Percentiles rank a stretch among this genome's conserved stretches.
These are phyloP conservation scores for Cydia fagiglandana DNA, from an alignment of 1,140 invertebrate species.

Conservation along the genomic window DNA sequence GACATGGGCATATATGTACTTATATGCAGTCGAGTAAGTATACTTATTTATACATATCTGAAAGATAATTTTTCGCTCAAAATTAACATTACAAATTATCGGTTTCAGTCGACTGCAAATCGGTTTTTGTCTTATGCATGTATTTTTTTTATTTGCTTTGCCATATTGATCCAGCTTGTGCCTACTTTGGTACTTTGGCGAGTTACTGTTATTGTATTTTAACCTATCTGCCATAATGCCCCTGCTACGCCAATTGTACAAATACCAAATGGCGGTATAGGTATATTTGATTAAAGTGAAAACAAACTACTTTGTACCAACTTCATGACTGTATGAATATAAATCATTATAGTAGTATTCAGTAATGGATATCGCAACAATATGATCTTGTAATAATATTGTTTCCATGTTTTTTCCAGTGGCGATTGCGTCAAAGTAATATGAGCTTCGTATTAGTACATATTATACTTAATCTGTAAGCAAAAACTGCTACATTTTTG, in stretches of 20 bases:
- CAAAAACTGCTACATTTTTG: neutral
- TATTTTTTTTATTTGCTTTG: neutral
- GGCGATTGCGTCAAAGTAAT: neutral
- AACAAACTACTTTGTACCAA: slow-evolving; percentile 3
- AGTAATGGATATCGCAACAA: neutral
- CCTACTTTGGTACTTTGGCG: neutral
- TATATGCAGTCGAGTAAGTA: neutral
- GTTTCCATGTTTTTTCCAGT: neutral
- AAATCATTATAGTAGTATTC: neutral
- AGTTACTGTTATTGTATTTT: slow-evolving; percentile 5
- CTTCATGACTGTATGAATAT: neutral
- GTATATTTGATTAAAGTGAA: slow-evolving; percentile 7
- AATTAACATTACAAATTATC: neutral
- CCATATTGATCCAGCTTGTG: slow-evolving; percentile 11
- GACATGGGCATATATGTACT: too few species aligned
- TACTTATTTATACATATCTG: too few species aligned
- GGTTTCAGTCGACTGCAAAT: neutral
- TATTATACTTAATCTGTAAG: neutral
- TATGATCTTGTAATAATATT: neutral
- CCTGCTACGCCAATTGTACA: neutral
- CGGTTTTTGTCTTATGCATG: neutral
- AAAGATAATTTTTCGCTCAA: too few species aligned
- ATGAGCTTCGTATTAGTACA: too few species aligned
- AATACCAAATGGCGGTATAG: neutral
- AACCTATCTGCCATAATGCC: too few species aligned